Conservation (phyloP, 2,797 vertebrate species). For the Falco rusticolus region DNA sequence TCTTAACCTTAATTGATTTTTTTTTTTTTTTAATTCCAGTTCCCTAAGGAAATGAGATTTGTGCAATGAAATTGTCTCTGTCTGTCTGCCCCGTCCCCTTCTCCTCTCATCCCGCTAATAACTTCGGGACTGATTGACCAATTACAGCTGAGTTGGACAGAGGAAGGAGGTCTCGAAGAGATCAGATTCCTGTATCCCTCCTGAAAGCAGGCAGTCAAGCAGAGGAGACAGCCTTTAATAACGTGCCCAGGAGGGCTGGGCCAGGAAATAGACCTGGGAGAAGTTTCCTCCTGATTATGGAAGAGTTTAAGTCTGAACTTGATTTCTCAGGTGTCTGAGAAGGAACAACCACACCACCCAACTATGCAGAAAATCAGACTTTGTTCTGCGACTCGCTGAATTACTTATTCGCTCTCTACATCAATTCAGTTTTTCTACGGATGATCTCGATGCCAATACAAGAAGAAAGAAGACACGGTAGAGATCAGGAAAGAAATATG, state of each 20-base stretch:
- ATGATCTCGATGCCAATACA: background rate
- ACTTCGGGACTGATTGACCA: constrained; percentile 17
- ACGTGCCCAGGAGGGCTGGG: background rate
- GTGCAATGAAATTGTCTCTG: background rate
- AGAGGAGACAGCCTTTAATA: constrained; percentile 53
- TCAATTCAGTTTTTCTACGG: background rate
- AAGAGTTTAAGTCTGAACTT: background rate
- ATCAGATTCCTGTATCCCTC: constrained; percentile 24
- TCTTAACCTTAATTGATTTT: constrained; percentile 30
- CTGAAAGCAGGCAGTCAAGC: constrained; percentile 57
- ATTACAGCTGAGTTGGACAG: background rate
- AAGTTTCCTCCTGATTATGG: background rate
- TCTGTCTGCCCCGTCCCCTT: background rate
- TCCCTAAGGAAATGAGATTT: constrained; percentile 48
- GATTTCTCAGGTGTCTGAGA: background rate
- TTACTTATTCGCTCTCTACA: background rate
- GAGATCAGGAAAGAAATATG: background rate
- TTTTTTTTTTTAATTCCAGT: background rate
- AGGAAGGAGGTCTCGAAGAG: constrained; percentile 29
- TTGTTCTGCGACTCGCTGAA: background rate
- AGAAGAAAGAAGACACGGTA: background rate
- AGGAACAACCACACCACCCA: background rate
- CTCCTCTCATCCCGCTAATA: constrained; percentile 31
- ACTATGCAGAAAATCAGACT: background rate
- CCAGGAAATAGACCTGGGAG: background rate